Conservation (phyloP, 2,888 invertebrate species). For the Andrena dorsata region DNA sequence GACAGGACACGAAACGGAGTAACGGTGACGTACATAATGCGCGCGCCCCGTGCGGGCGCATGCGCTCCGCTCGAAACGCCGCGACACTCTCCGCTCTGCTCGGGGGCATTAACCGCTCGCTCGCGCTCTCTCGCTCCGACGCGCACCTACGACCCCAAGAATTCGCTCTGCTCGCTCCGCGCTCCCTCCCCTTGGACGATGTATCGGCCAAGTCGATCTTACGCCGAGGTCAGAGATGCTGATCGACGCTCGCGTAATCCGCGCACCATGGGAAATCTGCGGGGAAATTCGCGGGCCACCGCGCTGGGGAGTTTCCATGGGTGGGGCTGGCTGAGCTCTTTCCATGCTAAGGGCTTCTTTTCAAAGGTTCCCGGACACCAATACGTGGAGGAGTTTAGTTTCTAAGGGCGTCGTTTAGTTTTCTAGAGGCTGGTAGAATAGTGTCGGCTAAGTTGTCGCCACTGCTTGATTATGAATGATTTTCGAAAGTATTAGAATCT, state of each 20-base stretch:
- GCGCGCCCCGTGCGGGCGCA: constrained; percentile 74
- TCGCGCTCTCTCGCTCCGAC: constrained; percentile 62
- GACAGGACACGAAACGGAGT: constrained; percentile 80
- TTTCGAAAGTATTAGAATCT: too few relatives aligned
- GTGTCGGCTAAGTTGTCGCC: too few relatives aligned
- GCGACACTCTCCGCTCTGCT: constrained; percentile 72
- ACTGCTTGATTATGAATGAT: too few relatives aligned
- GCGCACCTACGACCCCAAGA: constrained; percentile 78
- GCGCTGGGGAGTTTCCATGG: background rate
- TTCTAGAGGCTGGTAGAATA: too few relatives aligned
- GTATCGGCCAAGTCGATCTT: constrained; percentile 69
- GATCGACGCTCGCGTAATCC: constrained; percentile 34
- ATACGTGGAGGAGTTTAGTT: too few relatives aligned
- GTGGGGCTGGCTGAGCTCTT: too few relatives aligned
- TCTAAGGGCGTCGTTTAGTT: too few relatives aligned
- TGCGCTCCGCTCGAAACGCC: constrained; percentile 70
- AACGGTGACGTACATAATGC: constrained; percentile 84
- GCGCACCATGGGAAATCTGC: constrained; percentile 24
- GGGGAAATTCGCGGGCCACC: constrained; percentile 2
- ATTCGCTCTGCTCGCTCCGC: constrained; percentile 71
- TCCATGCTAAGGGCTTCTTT: too few relatives aligned
- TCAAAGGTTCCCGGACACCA: too few relatives aligned
- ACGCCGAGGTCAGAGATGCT: constrained; percentile 67
- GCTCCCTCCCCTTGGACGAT: constrained; percentile 66
- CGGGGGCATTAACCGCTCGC: constrained; percentile 84